Evolutionary conservation across 2,888 invertebrate species (phyloP).

Genomic region (Bellardia bayeri): DNA sequence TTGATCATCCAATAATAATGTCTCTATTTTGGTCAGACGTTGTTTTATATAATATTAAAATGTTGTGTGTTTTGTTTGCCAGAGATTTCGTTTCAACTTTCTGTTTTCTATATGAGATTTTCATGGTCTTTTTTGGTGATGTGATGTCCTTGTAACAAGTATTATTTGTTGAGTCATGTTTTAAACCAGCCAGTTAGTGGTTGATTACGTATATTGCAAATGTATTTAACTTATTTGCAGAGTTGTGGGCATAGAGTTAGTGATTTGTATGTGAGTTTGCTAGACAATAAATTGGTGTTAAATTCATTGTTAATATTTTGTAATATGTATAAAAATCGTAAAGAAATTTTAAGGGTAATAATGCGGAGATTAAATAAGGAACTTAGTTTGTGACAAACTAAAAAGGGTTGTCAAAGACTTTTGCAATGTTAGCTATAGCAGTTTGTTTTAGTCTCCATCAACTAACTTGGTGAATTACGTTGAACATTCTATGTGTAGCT

Average conservation of each 20-base stretch:
- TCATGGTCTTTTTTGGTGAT: slow-evolving; percentile 8
- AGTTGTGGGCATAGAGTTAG: background rate
- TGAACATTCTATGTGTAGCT: no score
- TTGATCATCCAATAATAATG: slow-evolving; percentile 45
- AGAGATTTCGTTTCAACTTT: slow-evolving; percentile 11
- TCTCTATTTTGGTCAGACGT: slow-evolving; percentile 45
- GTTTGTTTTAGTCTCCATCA: no score
- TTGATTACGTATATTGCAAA: slow-evolving; percentile 35
- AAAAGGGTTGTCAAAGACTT: no score
- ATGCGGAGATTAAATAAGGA: no score
- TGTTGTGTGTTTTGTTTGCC: background rate
- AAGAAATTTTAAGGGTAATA: background rate
- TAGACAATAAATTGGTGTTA: slow-evolving; percentile 32
- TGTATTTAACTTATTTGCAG: slow-evolving; percentile 15
- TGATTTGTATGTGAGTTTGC: slow-evolving; percentile 14
- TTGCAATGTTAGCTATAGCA: no score
- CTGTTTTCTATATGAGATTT: slow-evolving; percentile 45
- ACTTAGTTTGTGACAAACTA: no score
- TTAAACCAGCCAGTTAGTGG: slow-evolving; percentile 54
- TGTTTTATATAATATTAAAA: slow-evolving; percentile 3
- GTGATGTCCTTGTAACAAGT: slow-evolving; percentile 13
- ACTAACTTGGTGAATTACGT: no score
- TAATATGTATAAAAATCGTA: background rate
- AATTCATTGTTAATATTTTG: background rate
- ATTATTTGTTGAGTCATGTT: slow-evolving; percentile 50